phyloP scores from a whole-genome alignment of 2,113 vertebrate genomes.

The Anser brachyrhynchus region DNA sequence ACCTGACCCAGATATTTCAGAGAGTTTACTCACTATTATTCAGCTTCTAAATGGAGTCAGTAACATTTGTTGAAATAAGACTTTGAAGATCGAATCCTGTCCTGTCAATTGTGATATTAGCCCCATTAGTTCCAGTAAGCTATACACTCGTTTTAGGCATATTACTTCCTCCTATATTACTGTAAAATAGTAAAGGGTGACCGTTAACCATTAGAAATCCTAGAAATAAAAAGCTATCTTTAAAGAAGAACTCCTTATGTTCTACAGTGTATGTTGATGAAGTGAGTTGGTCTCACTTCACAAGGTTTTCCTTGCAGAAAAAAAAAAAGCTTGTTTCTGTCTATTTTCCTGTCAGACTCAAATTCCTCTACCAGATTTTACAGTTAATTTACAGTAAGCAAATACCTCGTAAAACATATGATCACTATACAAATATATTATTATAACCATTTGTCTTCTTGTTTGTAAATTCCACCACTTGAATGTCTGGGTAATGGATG shows the following conservation, averaged over 20 bases:
- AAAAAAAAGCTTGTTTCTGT: background rate
- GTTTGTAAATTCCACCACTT: background rate
- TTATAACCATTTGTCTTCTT: slow-evolving; percentile 22
- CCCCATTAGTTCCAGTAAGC: background rate
- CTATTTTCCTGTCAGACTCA: background rate
- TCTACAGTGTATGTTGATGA: background rate
- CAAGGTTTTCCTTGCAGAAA: background rate
- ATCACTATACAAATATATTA: background rate
- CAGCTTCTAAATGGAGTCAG: background rate
- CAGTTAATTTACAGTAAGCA: background rate
- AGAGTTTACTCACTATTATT: background rate
- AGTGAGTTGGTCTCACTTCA: background rate
- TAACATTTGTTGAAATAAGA: background rate
- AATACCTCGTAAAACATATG: background rate
- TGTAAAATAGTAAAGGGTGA: background rate
- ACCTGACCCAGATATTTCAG: background rate
- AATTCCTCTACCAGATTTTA: background rate
- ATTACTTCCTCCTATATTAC: background rate
- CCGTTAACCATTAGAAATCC: background rate
- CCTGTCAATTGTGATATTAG: background rate
- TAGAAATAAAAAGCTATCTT: background rate
- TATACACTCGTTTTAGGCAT: background rate
- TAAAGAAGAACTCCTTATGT: background rate
- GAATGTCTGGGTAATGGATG: background rate
- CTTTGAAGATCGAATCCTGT: background rate